Conservation (phyloP, 2,888 invertebrate genomes). For the Epinotia demarniana region DNA sequence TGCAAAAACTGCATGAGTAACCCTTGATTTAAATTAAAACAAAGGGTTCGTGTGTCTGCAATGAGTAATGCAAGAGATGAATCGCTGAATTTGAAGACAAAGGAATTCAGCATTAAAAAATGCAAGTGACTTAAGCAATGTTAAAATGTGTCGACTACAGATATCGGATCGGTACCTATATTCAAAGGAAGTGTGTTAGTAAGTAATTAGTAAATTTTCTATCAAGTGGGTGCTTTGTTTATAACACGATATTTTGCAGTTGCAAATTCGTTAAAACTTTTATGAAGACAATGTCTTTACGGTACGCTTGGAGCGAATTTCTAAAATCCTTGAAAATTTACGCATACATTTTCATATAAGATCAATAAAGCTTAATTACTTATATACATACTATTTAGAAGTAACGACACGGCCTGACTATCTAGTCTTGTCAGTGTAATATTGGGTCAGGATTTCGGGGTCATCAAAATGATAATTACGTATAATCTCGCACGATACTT, state of each 20-base stretch:
- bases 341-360: not conserved
- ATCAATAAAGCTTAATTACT: not conserved
- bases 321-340: not conserved
- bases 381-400: too few species aligned
- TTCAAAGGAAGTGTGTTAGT: not conserved
- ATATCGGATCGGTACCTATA: not conserved
- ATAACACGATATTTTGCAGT: not conserved
- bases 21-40: constrained; percentile 44
- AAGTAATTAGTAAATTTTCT: not conserved
- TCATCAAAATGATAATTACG: not conserved
- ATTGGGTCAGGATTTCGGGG: too few species aligned
- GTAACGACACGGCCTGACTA: not conserved
- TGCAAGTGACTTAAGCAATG: constrained; percentile 24
- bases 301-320: not conserved
- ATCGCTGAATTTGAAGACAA: constrained; percentile 44
- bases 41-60: constrained; percentile 39
- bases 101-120: constrained; percentile 37
- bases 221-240: not conserved
- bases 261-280: not conserved
- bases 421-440: not conserved
- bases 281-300: not conserved
- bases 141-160: not conserved
- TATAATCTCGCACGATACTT: not conserved
- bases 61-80: constrained; percentile 40
- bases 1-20: constrained; percentile 44